These are phyloP conservation scores for Ylistrum balloti DNA, from an alignment of 1,140 invertebrate genomes.

Conservation along the genomic window DNA sequence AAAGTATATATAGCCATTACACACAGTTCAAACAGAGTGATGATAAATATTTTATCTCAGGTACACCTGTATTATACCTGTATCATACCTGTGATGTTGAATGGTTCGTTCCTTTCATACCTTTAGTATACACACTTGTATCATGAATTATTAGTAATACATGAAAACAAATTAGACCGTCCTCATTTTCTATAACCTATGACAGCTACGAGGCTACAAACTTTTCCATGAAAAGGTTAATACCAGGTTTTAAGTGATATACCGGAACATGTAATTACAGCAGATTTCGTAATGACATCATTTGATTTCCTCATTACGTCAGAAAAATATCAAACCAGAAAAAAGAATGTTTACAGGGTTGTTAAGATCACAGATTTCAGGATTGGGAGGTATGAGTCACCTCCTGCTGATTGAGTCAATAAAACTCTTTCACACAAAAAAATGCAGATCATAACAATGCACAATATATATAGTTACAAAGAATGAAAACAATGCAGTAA, in stretches of 20 bases:
- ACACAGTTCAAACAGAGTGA: too few species aligned
- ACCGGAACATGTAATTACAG: neutral
- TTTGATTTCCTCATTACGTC: neutral
- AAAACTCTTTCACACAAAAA: neutral
- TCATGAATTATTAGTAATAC: too few species aligned
- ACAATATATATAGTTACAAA: neutral
- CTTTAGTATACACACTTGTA: too few species aligned
- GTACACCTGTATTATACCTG: neutral
- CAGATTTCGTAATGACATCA: neutral
- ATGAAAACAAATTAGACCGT: neutral
- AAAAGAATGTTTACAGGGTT: neutral
- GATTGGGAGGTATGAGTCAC: constrained; percentile 15
- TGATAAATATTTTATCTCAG: too few species aligned
- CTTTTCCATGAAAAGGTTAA: neutral
- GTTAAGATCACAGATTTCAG: neutral
- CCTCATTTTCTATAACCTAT: neutral
- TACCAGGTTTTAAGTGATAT: neutral
- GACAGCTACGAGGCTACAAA: neutral
- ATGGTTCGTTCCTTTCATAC: too few species aligned
- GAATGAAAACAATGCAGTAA: neutral
- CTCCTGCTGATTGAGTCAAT: constrained; percentile 21
- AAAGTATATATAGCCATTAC: too few species aligned
- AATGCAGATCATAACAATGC: neutral
- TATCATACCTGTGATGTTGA: too few species aligned
- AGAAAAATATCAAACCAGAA: neutral